Percentiles rank a stretch among this genome's conserved stretches.
These are phyloP conservation scores for Julus scandinavius DNA, from an alignment of 2,888 invertebrate species.

Conservation along the genomic window DNA sequence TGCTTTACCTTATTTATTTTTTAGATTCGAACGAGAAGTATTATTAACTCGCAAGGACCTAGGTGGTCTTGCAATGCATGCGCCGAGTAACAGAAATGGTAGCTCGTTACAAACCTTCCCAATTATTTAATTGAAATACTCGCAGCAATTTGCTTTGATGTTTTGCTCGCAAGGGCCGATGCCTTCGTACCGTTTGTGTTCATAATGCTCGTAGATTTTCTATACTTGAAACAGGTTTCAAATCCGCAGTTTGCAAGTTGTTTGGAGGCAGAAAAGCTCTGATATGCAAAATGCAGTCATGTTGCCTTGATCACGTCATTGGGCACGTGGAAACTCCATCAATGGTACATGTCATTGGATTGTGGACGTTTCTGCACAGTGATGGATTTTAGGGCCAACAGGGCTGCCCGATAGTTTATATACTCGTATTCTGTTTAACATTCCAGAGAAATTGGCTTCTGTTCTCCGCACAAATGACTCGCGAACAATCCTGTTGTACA, in stretches of 20 bases:
- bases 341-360: background rate
- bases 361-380: background rate
- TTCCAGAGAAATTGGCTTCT: background rate
- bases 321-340: background rate
- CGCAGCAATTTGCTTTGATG: background rate
- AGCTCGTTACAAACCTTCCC: background rate
- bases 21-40: background rate
- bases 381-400: background rate
- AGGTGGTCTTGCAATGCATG: background rate
- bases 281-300: background rate
- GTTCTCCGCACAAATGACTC: background rate
- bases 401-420: background rate
- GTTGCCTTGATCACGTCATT: background rate
- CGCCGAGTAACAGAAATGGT: background rate
- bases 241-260: background rate
- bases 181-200: background rate
- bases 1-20: slow-evolving; percentile 28
- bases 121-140: slow-evolving; percentile 34
- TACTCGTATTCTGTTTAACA: background rate
- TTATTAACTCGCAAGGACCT: background rate
- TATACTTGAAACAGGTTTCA: background rate
- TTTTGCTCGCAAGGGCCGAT: background rate
- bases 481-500: too few species aligned
- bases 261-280: background rate
- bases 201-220: background rate